Evolutionary conservation across 1,140 invertebrate genomes (phyloP), one percentile per base, ranked within the genome.

Genomic region (Pseudomyrmex dendroicus): DNA sequence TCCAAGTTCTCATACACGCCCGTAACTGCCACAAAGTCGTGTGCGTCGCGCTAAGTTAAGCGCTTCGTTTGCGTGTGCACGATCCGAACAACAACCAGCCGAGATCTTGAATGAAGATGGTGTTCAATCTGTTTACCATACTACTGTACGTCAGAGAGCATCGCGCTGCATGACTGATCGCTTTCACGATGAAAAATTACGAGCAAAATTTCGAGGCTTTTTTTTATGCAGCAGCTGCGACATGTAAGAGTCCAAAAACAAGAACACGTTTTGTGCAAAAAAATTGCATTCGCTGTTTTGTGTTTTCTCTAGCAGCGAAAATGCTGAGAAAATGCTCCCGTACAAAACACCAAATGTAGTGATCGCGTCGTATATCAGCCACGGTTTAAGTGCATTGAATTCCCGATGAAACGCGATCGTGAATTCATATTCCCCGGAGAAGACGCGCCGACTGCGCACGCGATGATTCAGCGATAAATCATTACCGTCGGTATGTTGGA

Each of bases 401-500:
- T 59, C 54, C 17, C 48, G 48, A 56, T 67, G 73, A 35, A 35
- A 35, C 48, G 17, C 20, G 7, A n/a, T 12, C 17, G 35, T 22
- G 64, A 1, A 78, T 70, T 68, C 44, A 15, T 22, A 57, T 68
- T 3, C 52, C 15, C 35, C 8, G 5, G 12, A 13, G 48, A 22
- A 15, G 13, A 13, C 3, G 7, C 44, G 48, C 12, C 25, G 12
- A 20, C 22, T 17, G 64, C 22, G 25, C 52, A 10, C 57, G 20
- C 35, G 59, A 85, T 48, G 64, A 83, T 73, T 78, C 62, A 61
- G 44, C 35, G 2, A 76, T 72, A 35, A 73, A 83, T 86, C 70
- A 73, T 72, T 61, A 57, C 25, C 56, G 20, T 48, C 48, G 22
- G 72, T 66, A 88, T 78, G 70, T 82, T 88, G 70, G 85, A 88